Evolutionary conservation across 2,888 invertebrate genomes (phyloP).

Genomic region (Synanthedon formicaeformis): DNA sequence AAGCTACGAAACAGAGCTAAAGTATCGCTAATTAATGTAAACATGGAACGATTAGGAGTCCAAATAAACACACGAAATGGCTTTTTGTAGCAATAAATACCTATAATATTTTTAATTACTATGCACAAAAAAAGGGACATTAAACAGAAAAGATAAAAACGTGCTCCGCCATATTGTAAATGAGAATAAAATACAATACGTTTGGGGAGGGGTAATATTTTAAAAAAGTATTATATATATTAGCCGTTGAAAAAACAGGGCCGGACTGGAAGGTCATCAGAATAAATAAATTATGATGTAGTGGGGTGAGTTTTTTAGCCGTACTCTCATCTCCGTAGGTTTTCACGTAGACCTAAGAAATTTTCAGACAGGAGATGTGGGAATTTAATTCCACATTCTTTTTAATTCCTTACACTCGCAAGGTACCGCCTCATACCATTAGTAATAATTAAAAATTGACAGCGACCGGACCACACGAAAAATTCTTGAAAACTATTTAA

Average conservation of each 20-base stretch:
- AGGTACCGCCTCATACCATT: no score
- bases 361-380: neutral
- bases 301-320: slow-evolving; percentile 40
- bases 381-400: no score
- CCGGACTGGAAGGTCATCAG: slow-evolving; percentile 58
- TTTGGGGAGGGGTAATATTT: slow-evolving; percentile 16
- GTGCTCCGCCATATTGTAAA: slow-evolving; percentile 52
- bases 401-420: no score
- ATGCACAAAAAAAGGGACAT: slow-evolving; percentile 52
- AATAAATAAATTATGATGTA: slow-evolving; percentile 69
- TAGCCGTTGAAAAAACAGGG: slow-evolving; percentile 41
- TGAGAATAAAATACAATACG: slow-evolving; percentile 38
- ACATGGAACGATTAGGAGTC: slow-evolving; percentile 62
- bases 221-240: slow-evolving; percentile 52
- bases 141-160: slow-evolving; percentile 58
- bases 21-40: slow-evolving; percentile 70
- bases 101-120: slow-evolving; percentile 68
- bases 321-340: slow-evolving; percentile 34
- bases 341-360: slow-evolving; percentile 20
- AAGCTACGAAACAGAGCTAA: slow-evolving; percentile 54
- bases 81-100: slow-evolving; percentile 59
- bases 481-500: no score
- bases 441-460: no score
- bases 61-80: slow-evolving; percentile 61
- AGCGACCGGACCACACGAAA: no score